Conservation (phyloP, 2,888 invertebrate genomes). For the Lithodes maja region DNA sequence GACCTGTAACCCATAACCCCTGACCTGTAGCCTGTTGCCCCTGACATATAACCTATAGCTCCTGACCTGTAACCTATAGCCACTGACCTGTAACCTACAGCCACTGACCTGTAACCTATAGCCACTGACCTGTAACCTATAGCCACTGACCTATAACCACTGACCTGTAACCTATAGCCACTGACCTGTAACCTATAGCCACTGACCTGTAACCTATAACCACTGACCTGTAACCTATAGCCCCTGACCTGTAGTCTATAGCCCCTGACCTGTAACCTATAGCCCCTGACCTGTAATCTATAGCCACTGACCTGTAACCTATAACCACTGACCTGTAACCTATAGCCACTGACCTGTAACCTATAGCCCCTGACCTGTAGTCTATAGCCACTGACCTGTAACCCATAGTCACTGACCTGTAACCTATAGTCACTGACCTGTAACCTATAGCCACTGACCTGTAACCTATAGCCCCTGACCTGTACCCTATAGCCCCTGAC, state of each 20-base stretch:
- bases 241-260: not conserved
- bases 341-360: not conserved
- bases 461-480: not conserved
- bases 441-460: not conserved
- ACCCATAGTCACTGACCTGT: not conserved
- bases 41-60: not conserved
- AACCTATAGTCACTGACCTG: not conserved
- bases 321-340: not conserved
- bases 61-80: not conserved
- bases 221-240: not conserved
- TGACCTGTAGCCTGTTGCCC: not conserved
- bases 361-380: not conserved
- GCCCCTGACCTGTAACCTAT: no score
- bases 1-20: not conserved
- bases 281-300: not conserved
- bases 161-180: not conserved
- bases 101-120: not conserved
- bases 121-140: not conserved
- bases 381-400: not conserved
- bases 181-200: not conserved
- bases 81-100: not conserved
- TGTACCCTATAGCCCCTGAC: not conserved
- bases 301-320: not conserved
- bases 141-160: not conserved
- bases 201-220: not conserved